A percentile compares a stretch with the other conserved stretches of the same genome.
Evolutionary conservation across 2,888 invertebrate species (phyloP).

Genomic region (Mesopsocus fuscifrons): DNA sequence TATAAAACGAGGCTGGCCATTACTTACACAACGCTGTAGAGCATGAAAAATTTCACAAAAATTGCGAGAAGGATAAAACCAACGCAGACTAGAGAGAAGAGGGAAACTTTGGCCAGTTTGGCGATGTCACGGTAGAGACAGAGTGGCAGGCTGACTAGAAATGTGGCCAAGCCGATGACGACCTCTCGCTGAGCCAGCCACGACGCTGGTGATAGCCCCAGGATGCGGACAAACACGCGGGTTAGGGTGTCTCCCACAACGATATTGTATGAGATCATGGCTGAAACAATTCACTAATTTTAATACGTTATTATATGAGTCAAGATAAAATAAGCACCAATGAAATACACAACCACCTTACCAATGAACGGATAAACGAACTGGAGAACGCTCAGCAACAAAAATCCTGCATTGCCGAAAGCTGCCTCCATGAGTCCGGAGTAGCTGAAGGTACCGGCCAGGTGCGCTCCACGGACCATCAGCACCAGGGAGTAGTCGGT

Average conservation of each 20-base stretch:
- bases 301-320: neutral
- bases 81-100: slow-evolving; percentile 48
- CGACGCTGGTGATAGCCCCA: slow-evolving; percentile 32
- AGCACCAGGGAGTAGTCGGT: slow-evolving; percentile 67
- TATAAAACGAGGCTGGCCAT: too few relatives aligned
- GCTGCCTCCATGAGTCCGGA: slow-evolving; percentile 63
- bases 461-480: slow-evolving; percentile 54
- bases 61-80: slow-evolving; percentile 50
- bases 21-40: slow-evolving; percentile 45
- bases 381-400: slow-evolving; percentile 51
- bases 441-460: slow-evolving; percentile 59
- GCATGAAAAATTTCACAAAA: slow-evolving; percentile 36
- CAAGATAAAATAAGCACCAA: neutral
- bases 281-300: slow-evolving; percentile 28
- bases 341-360: slow-evolving; percentile 25
- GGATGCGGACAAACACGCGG: slow-evolving; percentile 54
- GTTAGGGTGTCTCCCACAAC: slow-evolving; percentile 74
- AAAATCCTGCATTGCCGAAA: slow-evolving; percentile 59
- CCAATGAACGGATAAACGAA: slow-evolving; percentile 72
- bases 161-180: slow-evolving; percentile 49
- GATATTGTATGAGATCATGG: slow-evolving; percentile 76
- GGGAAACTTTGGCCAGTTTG: slow-evolving; percentile 45
- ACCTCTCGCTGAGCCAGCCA: slow-evolving; percentile 42
- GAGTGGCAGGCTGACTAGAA: slow-evolving; percentile 55
- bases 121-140: slow-evolving; percentile 61